Conservation (phyloP, 2,797 vertebrate genomes). For the Australoheros facetus region DNA sequence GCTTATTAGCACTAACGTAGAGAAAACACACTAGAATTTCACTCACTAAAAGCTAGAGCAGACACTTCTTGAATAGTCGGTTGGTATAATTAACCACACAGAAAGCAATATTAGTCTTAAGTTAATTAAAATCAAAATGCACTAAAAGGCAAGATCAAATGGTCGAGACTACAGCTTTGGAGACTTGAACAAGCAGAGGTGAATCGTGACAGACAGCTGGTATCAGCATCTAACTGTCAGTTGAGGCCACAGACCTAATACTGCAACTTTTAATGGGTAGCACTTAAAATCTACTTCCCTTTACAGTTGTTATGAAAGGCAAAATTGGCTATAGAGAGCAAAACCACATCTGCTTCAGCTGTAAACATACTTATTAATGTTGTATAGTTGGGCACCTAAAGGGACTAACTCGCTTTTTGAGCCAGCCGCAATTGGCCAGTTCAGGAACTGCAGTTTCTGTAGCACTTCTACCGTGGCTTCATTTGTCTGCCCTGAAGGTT, state of each 20-base stretch:
- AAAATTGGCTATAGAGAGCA: background rate
- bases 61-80: no score
- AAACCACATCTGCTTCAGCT: background rate
- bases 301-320: background rate
- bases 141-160: no score
- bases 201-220: no score
- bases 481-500: background rate
- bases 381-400: background rate
- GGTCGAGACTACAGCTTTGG: no score
- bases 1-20: no score
- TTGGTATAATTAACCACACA: no score
- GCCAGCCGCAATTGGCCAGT: background rate
- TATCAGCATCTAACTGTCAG: no score
- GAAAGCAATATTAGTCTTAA: no score
- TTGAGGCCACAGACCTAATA: background rate
- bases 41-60: no score
- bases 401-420: background rate
- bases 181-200: no score
- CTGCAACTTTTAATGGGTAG: fast-evolving
- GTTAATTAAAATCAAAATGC: no score
- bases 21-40: no score
- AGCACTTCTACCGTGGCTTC: background rate
- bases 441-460: background rate
- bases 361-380: background rate
- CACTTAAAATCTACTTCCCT: background rate